Evolutionary conservation across 2,888 invertebrate genomes (phyloP).

Genomic region (Lobophora halterata): DNA sequence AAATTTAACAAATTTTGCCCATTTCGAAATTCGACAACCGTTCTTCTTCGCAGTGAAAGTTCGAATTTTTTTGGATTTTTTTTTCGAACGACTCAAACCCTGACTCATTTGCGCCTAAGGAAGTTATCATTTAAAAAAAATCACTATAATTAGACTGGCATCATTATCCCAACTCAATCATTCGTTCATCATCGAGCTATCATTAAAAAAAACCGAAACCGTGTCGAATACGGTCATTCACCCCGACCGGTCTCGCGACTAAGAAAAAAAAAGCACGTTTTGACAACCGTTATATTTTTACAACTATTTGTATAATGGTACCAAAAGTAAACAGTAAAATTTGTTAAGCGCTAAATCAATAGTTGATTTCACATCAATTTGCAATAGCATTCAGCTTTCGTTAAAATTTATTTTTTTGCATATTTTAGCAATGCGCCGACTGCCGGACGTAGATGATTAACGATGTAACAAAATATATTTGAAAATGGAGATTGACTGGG

Average conservation of each 20-base stretch:
- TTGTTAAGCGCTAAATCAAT: slow-evolving; percentile 1
- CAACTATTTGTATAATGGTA: slow-evolving; percentile 39
- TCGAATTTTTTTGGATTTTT: too few species aligned
- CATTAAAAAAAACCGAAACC: slow-evolving; percentile 29
- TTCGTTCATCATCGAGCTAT: slow-evolving; percentile 28
- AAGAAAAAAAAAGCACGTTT: slow-evolving; percentile 37
- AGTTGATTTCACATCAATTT: not conserved
- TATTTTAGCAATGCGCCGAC: too few species aligned
- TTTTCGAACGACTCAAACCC: too few species aligned
- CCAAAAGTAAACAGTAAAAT: slow-evolving; percentile 4
- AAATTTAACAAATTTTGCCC: too few species aligned
- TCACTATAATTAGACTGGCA: not conserved
- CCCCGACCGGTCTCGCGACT: slow-evolving; percentile 49
- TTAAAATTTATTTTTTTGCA: too few species aligned
- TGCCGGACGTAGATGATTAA: too few species aligned
- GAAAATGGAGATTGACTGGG: too few species aligned
- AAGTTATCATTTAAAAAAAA: not conserved
- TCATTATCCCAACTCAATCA: slow-evolving; percentile 7
- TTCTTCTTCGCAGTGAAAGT: too few species aligned
- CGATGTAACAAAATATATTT: too few species aligned
- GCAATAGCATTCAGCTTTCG: too few species aligned
- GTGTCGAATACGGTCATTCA: slow-evolving; percentile 58
- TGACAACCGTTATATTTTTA: slow-evolving; percentile 42
- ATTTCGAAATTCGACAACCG: too few species aligned
- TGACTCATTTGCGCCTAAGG: too few species aligned